A percentile compares a stretch with the other conserved stretches of the same genome.
These are phyloP conservation scores for Danio kyathit DNA, from an alignment of 2,797 vertebrate species.

Conservation along the genomic window DNA sequence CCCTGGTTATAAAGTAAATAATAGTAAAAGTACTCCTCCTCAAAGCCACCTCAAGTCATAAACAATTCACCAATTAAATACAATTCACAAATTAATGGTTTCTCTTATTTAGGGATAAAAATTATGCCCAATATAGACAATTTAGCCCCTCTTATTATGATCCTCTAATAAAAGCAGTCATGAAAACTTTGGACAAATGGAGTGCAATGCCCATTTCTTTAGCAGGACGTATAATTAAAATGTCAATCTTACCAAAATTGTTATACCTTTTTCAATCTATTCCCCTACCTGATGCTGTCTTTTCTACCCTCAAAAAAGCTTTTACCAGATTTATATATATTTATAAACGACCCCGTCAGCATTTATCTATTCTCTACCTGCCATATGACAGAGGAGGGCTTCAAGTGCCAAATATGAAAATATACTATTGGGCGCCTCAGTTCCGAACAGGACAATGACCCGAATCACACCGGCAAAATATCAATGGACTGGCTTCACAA, in stretches of 20 bases:
- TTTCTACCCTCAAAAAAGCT: not conserved
- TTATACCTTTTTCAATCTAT: not conserved
- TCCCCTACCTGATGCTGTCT: not conserved
- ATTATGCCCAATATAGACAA: not conserved
- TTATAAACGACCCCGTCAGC: not conserved
- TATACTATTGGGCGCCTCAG: too few species aligned
- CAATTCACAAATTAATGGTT: not conserved
- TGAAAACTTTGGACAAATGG: too few species aligned
- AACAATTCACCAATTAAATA: not conserved
- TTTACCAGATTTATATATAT: constrained; percentile 10
- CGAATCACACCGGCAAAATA: too few species aligned
- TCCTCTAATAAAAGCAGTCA: too few species aligned
- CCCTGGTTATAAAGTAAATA: constrained; percentile 12
- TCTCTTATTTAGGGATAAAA: constrained; percentile 17
- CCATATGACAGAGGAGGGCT: not conserved
- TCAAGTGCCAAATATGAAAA: not conserved
- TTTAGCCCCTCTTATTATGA: not conserved
- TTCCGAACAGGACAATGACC: too few species aligned
- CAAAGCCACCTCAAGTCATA: not conserved
- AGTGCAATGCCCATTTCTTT: too few species aligned
- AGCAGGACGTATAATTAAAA: too few species aligned
- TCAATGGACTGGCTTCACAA: too few species aligned
- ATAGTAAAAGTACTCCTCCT: not conserved
- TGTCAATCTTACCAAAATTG: too few species aligned
- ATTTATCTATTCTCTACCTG: constrained; percentile 8